Evolutionary conservation across 2,888 invertebrate genomes (phyloP).

Genomic region (Dusona sp.): DNA sequence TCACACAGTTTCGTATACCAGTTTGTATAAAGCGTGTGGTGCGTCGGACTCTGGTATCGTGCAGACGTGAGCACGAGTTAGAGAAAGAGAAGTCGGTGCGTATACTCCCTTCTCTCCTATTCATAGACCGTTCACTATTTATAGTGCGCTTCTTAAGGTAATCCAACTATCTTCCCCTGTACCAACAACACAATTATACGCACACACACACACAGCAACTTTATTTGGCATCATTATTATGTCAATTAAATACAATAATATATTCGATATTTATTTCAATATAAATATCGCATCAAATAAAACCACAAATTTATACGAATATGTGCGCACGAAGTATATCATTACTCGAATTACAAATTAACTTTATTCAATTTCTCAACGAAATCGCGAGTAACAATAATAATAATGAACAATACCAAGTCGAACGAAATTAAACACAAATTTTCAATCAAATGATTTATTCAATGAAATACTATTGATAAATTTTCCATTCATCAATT

Average conservation of each 20-base stretch:
- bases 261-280: neutral
- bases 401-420: too few species aligned
- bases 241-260: slow-evolving; percentile 1
- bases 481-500: too few species aligned
- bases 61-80: slow-evolving; percentile 26
- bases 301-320: neutral
- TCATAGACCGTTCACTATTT: slow-evolving; percentile 69
- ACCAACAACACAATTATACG: slow-evolving; percentile 39
- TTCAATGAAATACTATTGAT: too few species aligned
- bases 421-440: too few species aligned
- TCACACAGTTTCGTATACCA: slow-evolving; percentile 7
- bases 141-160: slow-evolving; percentile 68
- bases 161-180: slow-evolving; percentile 61
- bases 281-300: neutral
- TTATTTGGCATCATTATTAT: neutral
- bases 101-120: slow-evolving; percentile 62
- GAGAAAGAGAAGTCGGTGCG: slow-evolving; percentile 14
- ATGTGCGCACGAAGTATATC: neutral
- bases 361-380: too few species aligned
- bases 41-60: slow-evolving; percentile 30
- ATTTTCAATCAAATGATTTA: too few species aligned
- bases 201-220: neutral
- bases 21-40: slow-evolving; percentile 10
- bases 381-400: too few species aligned
- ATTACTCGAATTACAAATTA: neutral